These are phyloP conservation scores for Grammomys surdaster DNA, from an alignment of 2,113 vertebrate genomes.

Conservation along the genomic window DNA sequence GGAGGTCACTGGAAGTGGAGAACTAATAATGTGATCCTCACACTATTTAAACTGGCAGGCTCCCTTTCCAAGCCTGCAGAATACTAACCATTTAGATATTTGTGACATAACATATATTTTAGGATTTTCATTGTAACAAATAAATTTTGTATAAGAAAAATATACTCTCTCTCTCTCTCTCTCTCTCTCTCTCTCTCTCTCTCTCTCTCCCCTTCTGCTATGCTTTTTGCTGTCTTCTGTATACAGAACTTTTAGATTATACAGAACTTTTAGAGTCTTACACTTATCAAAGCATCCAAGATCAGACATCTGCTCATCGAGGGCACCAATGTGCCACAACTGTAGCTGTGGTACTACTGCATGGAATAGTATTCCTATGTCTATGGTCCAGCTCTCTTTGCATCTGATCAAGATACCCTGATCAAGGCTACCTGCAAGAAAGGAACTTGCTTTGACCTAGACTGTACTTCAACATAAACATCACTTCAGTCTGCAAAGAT, in stretches of 20 bases:
- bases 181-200: background rate
- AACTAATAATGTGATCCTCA: background rate
- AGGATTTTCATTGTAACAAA: background rate
- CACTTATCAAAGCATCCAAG: background rate
- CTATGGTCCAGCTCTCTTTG: background rate
- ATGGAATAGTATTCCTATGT: background rate
- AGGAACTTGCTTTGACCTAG: background rate
- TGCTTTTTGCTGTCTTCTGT: background rate
- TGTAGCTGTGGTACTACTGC: background rate
- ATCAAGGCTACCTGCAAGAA: background rate
- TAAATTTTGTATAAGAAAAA: slow-evolving; percentile 5
- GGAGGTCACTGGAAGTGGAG: background rate
- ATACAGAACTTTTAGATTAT: background rate
- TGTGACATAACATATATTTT: background rate
- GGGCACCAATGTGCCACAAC: background rate
- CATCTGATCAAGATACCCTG: background rate
- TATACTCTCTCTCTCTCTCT: background rate
- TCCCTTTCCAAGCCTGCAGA: background rate
- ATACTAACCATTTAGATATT: background rate
- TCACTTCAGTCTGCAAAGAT: background rate
- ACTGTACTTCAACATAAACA: background rate
- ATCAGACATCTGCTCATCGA: background rate
- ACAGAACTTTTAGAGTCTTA: background rate
- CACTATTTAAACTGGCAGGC: background rate
- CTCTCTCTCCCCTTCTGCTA: background rate